phyloP scores from a whole-genome alignment of 1,140 invertebrate genomes.

The Caenorhabditis brenneri region DNA sequence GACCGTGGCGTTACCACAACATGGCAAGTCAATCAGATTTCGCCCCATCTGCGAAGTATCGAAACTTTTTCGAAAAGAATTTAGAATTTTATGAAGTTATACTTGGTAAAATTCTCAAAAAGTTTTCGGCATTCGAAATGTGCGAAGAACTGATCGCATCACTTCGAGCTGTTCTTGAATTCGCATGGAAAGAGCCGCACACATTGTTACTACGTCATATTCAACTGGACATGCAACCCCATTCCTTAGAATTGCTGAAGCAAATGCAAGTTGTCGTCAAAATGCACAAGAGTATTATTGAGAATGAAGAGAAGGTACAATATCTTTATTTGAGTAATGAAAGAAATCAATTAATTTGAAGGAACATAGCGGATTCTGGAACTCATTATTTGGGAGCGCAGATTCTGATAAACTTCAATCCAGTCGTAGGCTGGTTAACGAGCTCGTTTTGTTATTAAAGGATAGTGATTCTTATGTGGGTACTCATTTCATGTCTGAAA shows the following conservation, averaged over 20 bases:
- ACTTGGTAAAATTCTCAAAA: conserved; percentile 38
- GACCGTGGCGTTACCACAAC: conserved; percentile 45
- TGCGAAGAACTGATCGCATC: neutral
- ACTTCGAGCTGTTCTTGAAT: conserved; percentile 5
- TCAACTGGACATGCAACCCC: conserved; percentile 24
- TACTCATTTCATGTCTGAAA: conserved; percentile 8
- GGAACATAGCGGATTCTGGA: neutral
- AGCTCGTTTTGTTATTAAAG: neutral
- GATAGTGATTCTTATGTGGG: conserved; percentile 25
- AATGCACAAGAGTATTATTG: neutral
- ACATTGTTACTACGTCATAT: neutral
- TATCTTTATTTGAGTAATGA: neutral
- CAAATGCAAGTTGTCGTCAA: conserved; percentile 17
- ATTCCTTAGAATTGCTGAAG: neutral
- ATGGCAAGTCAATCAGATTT: neutral
- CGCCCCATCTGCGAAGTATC: neutral
- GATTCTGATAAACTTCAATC: neutral
- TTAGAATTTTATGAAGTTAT: conserved; percentile 26
- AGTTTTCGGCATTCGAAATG: conserved; percentile 40
- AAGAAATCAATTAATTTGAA: neutral
- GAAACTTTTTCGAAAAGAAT: conserved; percentile 36
- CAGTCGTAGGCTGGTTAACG: neutral
- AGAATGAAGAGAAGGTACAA: neutral
- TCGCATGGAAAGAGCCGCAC: conserved; percentile 45
- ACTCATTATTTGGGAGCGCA: neutral